Conservation (phyloP, 2,113 vertebrate species). For the Leptobrachium ailaonicum region DNA sequence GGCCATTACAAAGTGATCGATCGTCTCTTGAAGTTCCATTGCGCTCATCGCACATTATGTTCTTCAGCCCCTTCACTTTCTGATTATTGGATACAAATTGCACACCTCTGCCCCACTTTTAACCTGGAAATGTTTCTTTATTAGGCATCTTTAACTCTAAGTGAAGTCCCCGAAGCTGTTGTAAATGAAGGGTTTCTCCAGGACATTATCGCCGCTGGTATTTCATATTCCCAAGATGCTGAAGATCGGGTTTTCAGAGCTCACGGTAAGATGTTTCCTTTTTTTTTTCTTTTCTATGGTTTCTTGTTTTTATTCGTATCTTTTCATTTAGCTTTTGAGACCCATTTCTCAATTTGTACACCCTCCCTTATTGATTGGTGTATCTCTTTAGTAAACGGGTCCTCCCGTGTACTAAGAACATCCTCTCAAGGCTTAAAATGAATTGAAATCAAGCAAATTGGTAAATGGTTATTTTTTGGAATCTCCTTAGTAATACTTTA, state of each 20-base stretch:
- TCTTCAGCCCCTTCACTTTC: slow-evolving; percentile 25
- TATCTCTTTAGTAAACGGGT: too few species aligned
- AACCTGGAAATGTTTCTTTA: slow-evolving; percentile 44
- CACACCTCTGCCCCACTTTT: background rate
- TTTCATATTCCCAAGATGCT: slow-evolving; percentile 84
- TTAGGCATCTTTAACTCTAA: slow-evolving; percentile 83
- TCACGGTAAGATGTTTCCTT: slow-evolving; percentile 78
- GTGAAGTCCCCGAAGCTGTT: slow-evolving; percentile 76
- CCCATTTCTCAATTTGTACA: too few species aligned
- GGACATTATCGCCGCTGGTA: slow-evolving; percentile 82
- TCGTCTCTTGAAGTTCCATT: slow-evolving; percentile 18
- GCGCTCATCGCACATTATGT: slow-evolving; percentile 4
- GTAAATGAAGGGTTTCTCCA: slow-evolving; percentile 87
- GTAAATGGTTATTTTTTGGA: too few species aligned
- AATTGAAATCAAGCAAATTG: too few species aligned
- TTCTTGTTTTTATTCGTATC: too few species aligned
- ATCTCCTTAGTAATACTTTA: too few species aligned
- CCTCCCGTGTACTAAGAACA: too few species aligned
- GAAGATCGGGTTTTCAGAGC: slow-evolving; percentile 92
- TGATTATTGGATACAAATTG: slow-evolving; percentile 19
- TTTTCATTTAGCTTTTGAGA: too few species aligned
- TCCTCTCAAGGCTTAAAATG: too few species aligned
- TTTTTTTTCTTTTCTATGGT: slow-evolving; percentile 29
- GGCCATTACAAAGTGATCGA: slow-evolving; percentile 25
- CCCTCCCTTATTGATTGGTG: too few species aligned